Evolutionary conservation across 2,113 vertebrate species (phyloP).

Genomic region (Perognathus longimembris): DNA sequence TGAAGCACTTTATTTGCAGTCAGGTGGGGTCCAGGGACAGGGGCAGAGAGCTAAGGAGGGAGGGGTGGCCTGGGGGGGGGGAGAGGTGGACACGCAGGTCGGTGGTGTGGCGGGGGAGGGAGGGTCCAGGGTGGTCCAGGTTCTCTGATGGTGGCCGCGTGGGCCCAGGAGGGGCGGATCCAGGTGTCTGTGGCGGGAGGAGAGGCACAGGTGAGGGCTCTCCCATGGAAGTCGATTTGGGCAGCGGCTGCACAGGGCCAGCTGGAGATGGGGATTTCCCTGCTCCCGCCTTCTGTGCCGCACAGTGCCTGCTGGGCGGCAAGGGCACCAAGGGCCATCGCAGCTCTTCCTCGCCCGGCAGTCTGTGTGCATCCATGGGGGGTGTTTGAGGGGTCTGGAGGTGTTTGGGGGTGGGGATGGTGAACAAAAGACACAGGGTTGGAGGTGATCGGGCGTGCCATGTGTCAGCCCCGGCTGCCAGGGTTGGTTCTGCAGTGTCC

Average conservation of each 20-base stretch:
- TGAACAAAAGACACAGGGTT: neutral
- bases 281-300: neutral
- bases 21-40: neutral
- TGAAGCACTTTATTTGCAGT: neutral
- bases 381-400: too few relatives aligned
- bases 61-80: neutral
- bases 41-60: neutral
- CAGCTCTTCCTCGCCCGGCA: accelerated
- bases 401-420: neutral
- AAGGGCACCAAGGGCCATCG: neutral
- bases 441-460: neutral
- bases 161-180: neutral
- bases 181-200: neutral
- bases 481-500: neutral
- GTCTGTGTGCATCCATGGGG: too few relatives aligned
- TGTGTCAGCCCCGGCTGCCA: too few relatives aligned
- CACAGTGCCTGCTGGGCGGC: neutral
- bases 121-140: neutral
- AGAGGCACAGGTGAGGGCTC: neutral
- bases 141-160: neutral
- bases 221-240: too few relatives aligned
- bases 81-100: neutral
- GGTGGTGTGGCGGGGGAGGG: neutral
- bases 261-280: neutral
- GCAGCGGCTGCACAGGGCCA: too few relatives aligned